Percentiles rank a stretch among this genome's conserved stretches.
Conservation (phyloP, 2,888 invertebrate genomes). For the Orthonychiurus folsomi region DNA sequence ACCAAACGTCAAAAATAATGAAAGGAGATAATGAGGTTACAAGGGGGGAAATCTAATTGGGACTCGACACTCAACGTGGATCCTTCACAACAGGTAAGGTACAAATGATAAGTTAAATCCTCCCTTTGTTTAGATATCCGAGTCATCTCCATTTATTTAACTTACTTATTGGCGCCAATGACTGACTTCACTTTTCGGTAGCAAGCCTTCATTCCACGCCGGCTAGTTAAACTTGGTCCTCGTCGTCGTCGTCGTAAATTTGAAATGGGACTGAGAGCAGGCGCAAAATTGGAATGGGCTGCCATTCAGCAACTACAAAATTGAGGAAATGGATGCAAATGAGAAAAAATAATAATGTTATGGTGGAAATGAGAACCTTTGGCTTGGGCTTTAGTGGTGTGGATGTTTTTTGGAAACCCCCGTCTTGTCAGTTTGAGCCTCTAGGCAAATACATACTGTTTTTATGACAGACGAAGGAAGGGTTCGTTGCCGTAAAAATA, state of each 20-base stretch:
- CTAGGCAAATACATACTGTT: too few relatives aligned
- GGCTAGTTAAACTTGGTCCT: not conserved
- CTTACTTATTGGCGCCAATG: slow-evolving; percentile 25
- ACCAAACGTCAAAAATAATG: not conserved
- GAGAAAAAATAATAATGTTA: not conserved
- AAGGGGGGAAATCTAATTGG: not conserved
- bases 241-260: not conserved
- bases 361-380: not conserved
- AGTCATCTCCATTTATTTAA: not conserved
- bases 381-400: not conserved
- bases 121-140: not conserved
- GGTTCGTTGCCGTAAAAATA: too few relatives aligned
- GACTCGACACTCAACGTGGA: not conserved
- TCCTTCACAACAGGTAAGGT: not conserved
- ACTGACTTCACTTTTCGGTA: slow-evolving; percentile 33
- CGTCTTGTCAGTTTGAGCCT: too few relatives aligned
- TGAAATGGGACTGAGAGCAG: not conserved
- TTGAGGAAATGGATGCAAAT: not conserved
- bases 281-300: not conserved
- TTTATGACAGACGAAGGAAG: too few relatives aligned
- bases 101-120: not conserved
- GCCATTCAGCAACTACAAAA: slow-evolving; percentile 1
- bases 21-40: not conserved
- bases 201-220: slow-evolving; percentile 25
- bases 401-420: too few relatives aligned